Base-by-base conservation (phyloP, 37 sponge, comb jelly and placozoan genomes). In the Amphimedon queenslandica region DNA sequence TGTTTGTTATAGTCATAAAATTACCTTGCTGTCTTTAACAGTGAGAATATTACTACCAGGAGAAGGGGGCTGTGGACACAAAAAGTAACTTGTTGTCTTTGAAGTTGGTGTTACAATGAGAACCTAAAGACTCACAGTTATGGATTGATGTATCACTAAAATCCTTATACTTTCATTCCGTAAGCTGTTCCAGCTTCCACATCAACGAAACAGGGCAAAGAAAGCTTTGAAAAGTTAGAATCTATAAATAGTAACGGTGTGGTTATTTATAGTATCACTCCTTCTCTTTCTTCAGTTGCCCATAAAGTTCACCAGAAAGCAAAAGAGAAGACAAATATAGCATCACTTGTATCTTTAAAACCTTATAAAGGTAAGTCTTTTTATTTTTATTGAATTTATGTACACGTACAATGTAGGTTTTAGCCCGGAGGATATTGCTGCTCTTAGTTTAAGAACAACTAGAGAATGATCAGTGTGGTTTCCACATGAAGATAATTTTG, bases 71-170 rank as follows among this genome's bases (percentile, higher is more conserved):
- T 8, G 53, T 18, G 88, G 88, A 0, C 80, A 57, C 23, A 56
- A 57, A 57, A 65, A 87, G 42, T 82, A 77, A 16, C 69, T 57
- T 28, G 51, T 53, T 29, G 74, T 77, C 40, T 37, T 58, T 32
- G 88, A 87, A 20, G 88, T 87, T 40, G 88, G 65, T 11, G 82
- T 81, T 24, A 53, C 72, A 27, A 87, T 72, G 55, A n/a, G 60
- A 37, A 87, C 78, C 88, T 87, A 65, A 34, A 76, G n/a, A n/a
- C n/a, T n/a, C n/a, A n/a, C n/a, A n/a, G n/a, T n/a, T n/a, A n/a
- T n/a, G n/a, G n/a, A n/a, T n/a, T n/a, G n/a, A n/a, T n/a, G n/a
- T n/a, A n/a, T n/a, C n/a, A n/a, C n/a, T n/a, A n/a, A n/a, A n/a
- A n/a, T n/a, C n/a, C n/a, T n/a, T n/a, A n/a, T n/a, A n/a, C n/a